Percentiles rank a stretch among this genome's conserved stretches.
These are phyloP conservation scores for Streptopelia turtur DNA, from an alignment of 2,797 vertebrate genomes.

Conservation along the genomic window DNA sequence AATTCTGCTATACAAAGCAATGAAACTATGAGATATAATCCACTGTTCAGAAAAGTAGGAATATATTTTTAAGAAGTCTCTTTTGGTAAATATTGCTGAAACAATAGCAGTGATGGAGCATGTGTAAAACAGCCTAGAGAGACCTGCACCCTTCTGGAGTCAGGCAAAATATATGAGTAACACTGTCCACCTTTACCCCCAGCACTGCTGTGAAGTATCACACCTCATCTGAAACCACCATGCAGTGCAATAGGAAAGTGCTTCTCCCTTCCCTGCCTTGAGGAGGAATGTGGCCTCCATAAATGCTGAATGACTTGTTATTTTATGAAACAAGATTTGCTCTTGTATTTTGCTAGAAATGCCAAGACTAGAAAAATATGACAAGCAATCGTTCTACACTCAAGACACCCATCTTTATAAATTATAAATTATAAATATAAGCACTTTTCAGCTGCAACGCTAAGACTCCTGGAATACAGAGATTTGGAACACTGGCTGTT, in stretches of 20 bases:
- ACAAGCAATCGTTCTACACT: neutral
- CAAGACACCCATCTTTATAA: neutral
- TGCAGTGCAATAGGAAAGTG: neutral
- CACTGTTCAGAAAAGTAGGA: neutral
- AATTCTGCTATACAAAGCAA: neutral
- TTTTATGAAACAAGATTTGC: neutral
- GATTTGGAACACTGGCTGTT: neutral
- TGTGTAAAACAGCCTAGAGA: neutral
- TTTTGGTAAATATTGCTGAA: neutral
- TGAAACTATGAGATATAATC: neutral
- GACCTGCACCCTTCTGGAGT: neutral
- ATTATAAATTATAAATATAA: slow-evolving; percentile 5
- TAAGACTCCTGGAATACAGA: neutral
- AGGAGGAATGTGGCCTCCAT: neutral
- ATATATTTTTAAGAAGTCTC: neutral
- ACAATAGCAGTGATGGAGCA: neutral
- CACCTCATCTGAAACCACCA: neutral
- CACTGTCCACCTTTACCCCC: neutral
- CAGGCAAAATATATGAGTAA: neutral
- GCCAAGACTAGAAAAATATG: neutral
- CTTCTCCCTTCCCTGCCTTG: neutral
- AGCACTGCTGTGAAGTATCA: neutral
- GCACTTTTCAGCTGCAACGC: neutral
- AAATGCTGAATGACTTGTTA: neutral
- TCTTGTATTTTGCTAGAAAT: slow-evolving; percentile 25